Base-by-base conservation (phyloP, 1,140 invertebrate genomes). In the Zaprionus capensis region DNA sequence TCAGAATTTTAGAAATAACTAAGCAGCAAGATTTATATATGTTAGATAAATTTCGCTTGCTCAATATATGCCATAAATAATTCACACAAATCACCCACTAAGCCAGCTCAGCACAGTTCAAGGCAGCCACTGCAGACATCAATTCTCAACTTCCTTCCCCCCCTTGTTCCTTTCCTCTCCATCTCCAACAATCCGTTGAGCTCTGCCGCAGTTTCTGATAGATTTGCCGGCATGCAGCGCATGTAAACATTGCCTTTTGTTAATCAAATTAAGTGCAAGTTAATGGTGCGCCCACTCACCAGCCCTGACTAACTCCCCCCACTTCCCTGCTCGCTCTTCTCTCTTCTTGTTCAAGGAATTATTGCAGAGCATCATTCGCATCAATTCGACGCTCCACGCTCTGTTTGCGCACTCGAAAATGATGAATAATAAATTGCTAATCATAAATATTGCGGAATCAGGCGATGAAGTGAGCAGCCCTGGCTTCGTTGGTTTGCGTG, bases 381-480 rank as follows among this genome's bases (percentile, higher is more conserved):
- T 49, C 46, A 57, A 57, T 68, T 62, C 63, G 34, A 24, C 49
- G 66, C 57, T 41, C 34, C 28, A 20, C 46, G 24, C 53, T 78
- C 68, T 84, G 85, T 90, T 85, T 91, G 86, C 79, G 58, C 79
- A 77, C 79, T 85, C 71, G 71, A 91, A 90, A 90, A 90, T 88
- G 88, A 91, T 91, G 88, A 91, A 91, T 91, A 91, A 91, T 91
- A 91, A 91, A 91, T 91, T 87, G 88, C 88, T 91, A 91, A 91
- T 91, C 88, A 91, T 91, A 91, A 91, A 91, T 91, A 91, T 91
- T 91, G 88, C 88, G 82, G 88, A 91, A 88, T 91, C 88, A 77
- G 76, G 79, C 81, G 71, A 84, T 65, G 56, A 77, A 73, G 20
- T 51, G 76, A 72, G 67, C 68, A 67, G 74, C 12, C 28, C 49